Base-by-base conservation (phyloP, 2,888 invertebrate species). In the Synergus umbraculus region DNA sequence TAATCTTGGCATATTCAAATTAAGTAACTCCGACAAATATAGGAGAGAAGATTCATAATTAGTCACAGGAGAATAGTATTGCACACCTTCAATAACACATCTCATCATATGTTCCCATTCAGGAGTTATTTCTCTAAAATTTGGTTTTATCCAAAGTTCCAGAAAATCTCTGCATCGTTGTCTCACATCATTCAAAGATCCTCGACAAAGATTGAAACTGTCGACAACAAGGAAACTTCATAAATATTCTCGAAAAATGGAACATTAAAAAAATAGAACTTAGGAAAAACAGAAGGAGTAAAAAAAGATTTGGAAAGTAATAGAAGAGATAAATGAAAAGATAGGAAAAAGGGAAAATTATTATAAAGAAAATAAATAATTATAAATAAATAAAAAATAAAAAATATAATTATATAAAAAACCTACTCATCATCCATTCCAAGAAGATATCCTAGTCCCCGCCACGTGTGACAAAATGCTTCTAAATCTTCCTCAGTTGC, bases 391-490 rank as follows among this genome's bases (percentile, higher is more conserved):
- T 41, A 13, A 54, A 29, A 15, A 54, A 13, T 15, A 58, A 37
- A 13, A 9, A 54, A 37, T 18, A 15, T 10, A n/a, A 10, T 37
- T 78, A 54, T 37, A 63, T 41, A 13, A n/a, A 46, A 54, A 12
- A 85, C 88, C 78, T 81, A 91, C 88, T 89, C 85, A 81, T 92
- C 92, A 13, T 92, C 88, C 7, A 92, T 87, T 0, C 94, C 94
- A 1, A 94, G 88, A 5, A 93, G 86, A 85, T 93, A 93, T 1
- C 94, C 94, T 13, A 94, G 86, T 13, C 92, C 91, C 69, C 93
- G 88, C 94, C 94, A 94, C 49, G 93, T 89, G 82, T 94, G 93
- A 43, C 93, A 91, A 83, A 93, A 93, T 43, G 92, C 93, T 4
- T 94, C 93, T 13, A 94, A 85, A 77, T 94, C 93, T 13, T 92